Base-by-base conservation (phyloP, 2,888 invertebrate species). In the Dichetophora obliterata region DNA sequence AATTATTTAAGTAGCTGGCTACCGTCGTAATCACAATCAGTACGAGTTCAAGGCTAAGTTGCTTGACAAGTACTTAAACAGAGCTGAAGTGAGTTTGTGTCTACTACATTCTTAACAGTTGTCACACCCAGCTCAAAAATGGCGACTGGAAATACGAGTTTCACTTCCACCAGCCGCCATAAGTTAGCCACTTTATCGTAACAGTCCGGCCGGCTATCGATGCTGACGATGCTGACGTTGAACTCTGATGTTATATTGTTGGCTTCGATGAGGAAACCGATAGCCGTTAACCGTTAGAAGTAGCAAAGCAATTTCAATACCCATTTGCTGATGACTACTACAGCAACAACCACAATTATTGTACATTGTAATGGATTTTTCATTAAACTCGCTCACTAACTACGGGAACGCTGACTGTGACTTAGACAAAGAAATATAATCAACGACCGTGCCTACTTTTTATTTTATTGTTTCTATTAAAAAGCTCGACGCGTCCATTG, bases 81-180 rank as follows among this genome's bases (percentile, higher is more conserved):
- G 11, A 43, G 43, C 14, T 43, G 6, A 37, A 37, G 37, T 37
- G 37, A 37, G 37, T 37, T 37, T 37, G 37, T 43, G 43, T 34
- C 63, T 3, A 34, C 63, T 3, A 34, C 63, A 63, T 66, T 37
- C 22, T 66, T 48, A 22, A 19, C 37, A 43, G 43, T 66, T 34
- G 66, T 66, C 66, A 66, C 66, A 43, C 66, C 66, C 63, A 43
- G 43, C 19, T n/a, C 22, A 11, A 19, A 19, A 66, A 34, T 43
- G 43, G n/a, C n/a, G 24, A 66, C 66, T 66, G 66, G 66, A 66
- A 66, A 43, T 37, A 43, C 66, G 3, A 43, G 66, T 66, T 63
- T 66, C 24, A 24, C 66, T 43, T 11, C n/a, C 43, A 43, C 11
- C 2, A 27, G 22, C 59, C 37, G 37, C 16, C 65, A 65, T 65